phyloP scores from a whole-genome alignment of 2,113 vertebrate genomes.

The Astur gentilis region DNA sequence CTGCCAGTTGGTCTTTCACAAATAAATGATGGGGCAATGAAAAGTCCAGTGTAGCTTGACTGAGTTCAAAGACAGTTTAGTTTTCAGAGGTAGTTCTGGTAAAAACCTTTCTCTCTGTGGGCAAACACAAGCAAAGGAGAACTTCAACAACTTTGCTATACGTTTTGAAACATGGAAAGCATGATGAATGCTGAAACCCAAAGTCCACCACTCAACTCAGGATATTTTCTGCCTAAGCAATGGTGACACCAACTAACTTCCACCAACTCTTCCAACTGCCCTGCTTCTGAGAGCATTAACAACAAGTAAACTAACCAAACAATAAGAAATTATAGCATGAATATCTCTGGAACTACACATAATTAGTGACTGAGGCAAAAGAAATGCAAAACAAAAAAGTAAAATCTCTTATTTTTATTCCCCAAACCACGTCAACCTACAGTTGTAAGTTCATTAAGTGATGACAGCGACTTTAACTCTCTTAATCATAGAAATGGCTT shows the following conservation, averaged over 20 bases:
- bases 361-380: background rate
- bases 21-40: background rate
- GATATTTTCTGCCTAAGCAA: background rate
- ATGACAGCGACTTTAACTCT: background rate
- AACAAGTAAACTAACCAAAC: slow-evolving; percentile 8
- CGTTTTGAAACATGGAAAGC: background rate
- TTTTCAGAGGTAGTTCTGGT: background rate
- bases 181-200: background rate
- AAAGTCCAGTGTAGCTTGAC: background rate
- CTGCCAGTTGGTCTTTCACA: background rate
- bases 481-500: background rate
- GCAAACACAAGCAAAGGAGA: background rate
- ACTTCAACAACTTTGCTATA: background rate
- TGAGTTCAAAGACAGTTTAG: background rate
- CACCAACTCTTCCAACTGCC: background rate
- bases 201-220: background rate
- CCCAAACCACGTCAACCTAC: background rate
- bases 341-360: background rate
- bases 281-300: background rate
- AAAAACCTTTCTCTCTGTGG: background rate
- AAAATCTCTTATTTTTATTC: background rate
- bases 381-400: background rate
- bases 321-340: background rate
- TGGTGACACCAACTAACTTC: background rate
- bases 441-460: background rate